Evolutionary conservation across 2,888 invertebrate species (phyloP), one percentile per base, ranked within the genome.

Genomic region (Xestia c-nigrum): DNA sequence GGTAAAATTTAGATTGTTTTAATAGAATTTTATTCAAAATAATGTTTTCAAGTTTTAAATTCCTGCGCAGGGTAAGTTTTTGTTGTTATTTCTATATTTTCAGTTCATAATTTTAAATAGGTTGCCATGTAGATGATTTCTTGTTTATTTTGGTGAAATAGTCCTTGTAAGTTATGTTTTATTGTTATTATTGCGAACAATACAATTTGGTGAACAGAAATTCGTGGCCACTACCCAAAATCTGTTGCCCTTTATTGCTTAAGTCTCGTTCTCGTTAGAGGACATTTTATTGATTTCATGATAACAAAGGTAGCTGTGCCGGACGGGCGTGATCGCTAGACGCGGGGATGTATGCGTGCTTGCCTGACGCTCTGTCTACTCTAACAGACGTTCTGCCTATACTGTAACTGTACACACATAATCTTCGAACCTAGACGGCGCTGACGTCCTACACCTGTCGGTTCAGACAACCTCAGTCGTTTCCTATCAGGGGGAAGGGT

Each of bases 61-160:
- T 89, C n/a, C 71, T 88, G 68, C 87, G 87, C 84, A 85, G 89
- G 92, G 92, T 92, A 80, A 91, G 92, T 90, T 70, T 66, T 74
- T n/a, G 10, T 55, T 77, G 57, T 64, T 68, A 52, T 57, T 67
- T 67, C 40, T 46, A 12, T 55, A 67, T 6, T 50, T 64, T 52
- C 63, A 43, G 38, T 50, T 24, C 31, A n/a, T 6, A 0, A 43
- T 14, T 57, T 59, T 4, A 14, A 40, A 40, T 40, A 40, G 40
- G 7, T 24, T 52, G 21, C 7, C 63, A 57, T n/a, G 12, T 65
- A 14, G 12, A 59, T 66, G 10, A 5, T 4, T 61, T 50, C n/a
- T 80, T 68, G 63, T 74, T 74, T 81, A 38, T 69, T 81, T 69
- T 69, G 59, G 12, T 38, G 24, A 46, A 2, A 46, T 52, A 63